Conservation (phyloP, 2,797 vertebrate species). For the Crocodylus rhombifer region DNA sequence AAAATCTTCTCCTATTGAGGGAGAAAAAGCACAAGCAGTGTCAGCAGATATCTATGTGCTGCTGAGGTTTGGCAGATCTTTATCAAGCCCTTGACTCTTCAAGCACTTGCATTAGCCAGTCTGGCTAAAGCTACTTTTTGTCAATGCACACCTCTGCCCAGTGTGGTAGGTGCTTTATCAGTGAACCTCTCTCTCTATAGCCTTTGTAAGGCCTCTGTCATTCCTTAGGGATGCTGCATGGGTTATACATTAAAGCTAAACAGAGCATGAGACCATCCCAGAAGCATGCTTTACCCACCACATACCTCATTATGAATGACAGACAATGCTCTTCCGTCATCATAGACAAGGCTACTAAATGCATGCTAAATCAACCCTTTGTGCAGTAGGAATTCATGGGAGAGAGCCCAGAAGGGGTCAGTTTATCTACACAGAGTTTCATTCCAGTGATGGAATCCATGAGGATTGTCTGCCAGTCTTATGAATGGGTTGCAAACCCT, state of each 20-base stretch:
- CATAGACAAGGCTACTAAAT: not conserved
- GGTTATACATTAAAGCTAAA: not conserved
- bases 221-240: not conserved
- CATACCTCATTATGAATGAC: not conserved
- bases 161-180: not conserved
- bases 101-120: no score
- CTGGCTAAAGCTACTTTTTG: not conserved
- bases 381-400: not conserved
- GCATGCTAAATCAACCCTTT: not conserved
- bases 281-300: not conserved
- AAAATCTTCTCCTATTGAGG: accelerated
- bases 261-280: not conserved
- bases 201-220: not conserved
- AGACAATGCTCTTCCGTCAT: not conserved
- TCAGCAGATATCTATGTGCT: accelerated
- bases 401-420: not conserved
- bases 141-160: not conserved
- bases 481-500: no score
- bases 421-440: not conserved
- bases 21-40: not conserved
- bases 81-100: not conserved
- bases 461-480: no score
- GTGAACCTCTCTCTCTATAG: not conserved
- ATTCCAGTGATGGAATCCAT: not conserved
- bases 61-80: not conserved